These are phyloP conservation scores for Phocoena sinus DNA, from an alignment of 2,113 vertebrate species.

Conservation along the genomic window DNA sequence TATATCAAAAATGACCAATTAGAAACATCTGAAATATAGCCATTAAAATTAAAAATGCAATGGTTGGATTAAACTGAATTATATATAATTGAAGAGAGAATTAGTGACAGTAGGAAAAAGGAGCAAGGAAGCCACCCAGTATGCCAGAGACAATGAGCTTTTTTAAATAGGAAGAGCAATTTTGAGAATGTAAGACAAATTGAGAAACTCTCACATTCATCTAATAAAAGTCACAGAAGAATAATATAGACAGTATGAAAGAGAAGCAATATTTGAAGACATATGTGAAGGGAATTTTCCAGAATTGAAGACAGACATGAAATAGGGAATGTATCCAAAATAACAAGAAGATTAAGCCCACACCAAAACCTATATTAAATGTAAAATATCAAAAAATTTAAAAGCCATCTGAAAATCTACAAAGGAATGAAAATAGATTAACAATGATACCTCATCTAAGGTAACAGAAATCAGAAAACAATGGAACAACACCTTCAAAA, in stretches of 20 bases:
- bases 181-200: not conserved
- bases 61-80: not conserved
- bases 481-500: not conserved
- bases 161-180: not conserved
- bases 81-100: not conserved
- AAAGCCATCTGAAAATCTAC: not conserved
- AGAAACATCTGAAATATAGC: not conserved
- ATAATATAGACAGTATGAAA: not conserved
- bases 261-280: not conserved
- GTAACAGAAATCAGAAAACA: slow-evolving; percentile 14
- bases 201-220: not conserved
- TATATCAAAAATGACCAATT: not conserved
- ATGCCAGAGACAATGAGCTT: not conserved
- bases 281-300: not conserved
- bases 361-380: not conserved
- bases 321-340: not conserved
- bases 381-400: not conserved
- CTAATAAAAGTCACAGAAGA: not conserved
- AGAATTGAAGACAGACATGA: not conserved
- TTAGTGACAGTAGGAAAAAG: not conserved
- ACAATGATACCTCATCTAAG: not conserved
- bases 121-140: not conserved
- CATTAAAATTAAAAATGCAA: not conserved
- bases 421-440: not conserved
- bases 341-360: not conserved